Base-by-base conservation (phyloP, 2,888 invertebrate genomes). In the Melieria omissa region DNA sequence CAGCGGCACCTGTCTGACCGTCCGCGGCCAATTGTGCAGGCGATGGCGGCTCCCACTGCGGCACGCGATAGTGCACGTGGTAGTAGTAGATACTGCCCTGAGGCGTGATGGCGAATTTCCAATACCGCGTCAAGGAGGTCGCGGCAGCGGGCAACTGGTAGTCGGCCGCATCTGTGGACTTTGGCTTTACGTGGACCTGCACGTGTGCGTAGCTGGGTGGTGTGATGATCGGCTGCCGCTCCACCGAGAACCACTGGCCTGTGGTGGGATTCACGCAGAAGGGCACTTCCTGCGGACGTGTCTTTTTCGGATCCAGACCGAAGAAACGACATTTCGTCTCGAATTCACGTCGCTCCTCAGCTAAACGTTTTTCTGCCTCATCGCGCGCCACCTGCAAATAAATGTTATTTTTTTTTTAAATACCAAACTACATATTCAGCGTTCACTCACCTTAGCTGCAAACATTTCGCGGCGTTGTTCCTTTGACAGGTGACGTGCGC, bases 31-130 rank as follows among this genome's bases (percentile, higher is more conserved):
- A 78, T 58, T 86, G 89, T 44, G 84, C 80, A 0, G 81, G 79
- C 12, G 82, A 84, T 7, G 93, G 93, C 46, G 94, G 93, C 77
- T 91, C 88, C 96, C 96, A 96, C 83, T 94, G 95, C 41, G 94
- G 90, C 78, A 92, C 89, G 7, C 95, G 88, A 64, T 92, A 89
- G 85, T 92, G 93, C 2, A 92, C 89, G 85, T 98, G 96, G 88
- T 97, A 99, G 88, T 96, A 99, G 87, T 97, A 98, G 0, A 92
- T 90, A 76, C 96, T 90, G 0, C 97, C 97, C 68, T 93, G 92
- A 4, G 90, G 88, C 84, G 97, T 97, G 74, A 90, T 89, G 0
- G 95, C 93, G 79, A 92, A 93, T 80, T 95, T 94, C 98, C 98
- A 99, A 82, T 93, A 91, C 0, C 93, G 93, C 0, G 96, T 96